Percentiles rank a stretch among this genome's conserved stretches.
These are phyloP conservation scores for Apostichopus parvimensis DNA, from an alignment of 35 echinoderm and acorn worm species.

Conservation along the genomic window DNA sequence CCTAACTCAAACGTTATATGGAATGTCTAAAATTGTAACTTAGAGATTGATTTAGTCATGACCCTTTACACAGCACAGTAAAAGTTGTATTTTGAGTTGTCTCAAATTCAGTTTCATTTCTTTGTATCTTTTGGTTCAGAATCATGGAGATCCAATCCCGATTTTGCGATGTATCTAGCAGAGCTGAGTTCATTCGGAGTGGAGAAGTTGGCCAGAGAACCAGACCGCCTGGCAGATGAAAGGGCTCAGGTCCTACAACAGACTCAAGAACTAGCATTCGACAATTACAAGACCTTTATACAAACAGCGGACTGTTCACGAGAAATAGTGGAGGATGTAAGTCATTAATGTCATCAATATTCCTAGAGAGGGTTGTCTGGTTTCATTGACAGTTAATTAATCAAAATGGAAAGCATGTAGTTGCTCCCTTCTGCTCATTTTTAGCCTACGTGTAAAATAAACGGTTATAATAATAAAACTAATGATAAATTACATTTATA, in stretches of 20 bases:
- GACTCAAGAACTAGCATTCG: conserved; percentile 92
- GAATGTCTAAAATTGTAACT: too few species aligned
- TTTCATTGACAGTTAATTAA: too few species aligned
- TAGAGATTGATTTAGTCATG: too few species aligned
- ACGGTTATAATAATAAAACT: too few species aligned
- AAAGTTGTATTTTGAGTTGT: too few species aligned
- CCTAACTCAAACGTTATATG: too few species aligned
- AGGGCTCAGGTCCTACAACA: conserved; percentile 82
- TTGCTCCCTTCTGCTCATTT: too few species aligned
- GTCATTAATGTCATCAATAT: not conserved
- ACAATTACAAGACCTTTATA: conserved; percentile 99
- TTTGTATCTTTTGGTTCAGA: conserved; percentile 37
- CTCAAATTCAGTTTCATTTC: not conserved
- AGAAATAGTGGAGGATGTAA: conserved; percentile 99
- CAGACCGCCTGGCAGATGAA: conserved; percentile 78
- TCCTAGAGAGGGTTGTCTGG: too few species aligned
- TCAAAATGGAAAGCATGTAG: too few species aligned
- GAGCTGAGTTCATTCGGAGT: conserved; percentile 91
- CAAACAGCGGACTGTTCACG: conserved; percentile 93
- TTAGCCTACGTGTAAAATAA: too few species aligned
- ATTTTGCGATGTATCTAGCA: conserved; percentile 87
- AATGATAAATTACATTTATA: too few species aligned
- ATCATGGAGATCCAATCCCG: conserved; percentile 86
- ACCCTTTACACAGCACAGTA: too few species aligned
- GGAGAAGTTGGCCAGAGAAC: conserved; percentile 83